A percentile compares a stretch with the other conserved stretches of the same genome.
Evolutionary conservation across 2,888 invertebrate species (phyloP).

Genomic region (Drosophila silvestris): DNA sequence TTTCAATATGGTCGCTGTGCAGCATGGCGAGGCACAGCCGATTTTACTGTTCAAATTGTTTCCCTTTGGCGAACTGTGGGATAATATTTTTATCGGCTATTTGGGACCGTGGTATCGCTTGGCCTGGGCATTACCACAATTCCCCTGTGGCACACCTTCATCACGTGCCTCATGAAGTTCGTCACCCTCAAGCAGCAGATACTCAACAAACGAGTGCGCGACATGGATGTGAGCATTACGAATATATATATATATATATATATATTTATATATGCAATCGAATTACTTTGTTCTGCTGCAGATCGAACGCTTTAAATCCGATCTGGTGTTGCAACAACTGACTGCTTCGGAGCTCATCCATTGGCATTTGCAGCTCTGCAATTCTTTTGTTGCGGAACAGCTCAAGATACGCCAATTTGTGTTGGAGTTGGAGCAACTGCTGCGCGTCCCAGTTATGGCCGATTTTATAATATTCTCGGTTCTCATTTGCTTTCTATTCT

Average conservation of each 20-base stretch:
- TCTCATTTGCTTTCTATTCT: constrained; percentile 79
- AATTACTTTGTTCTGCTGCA: constrained; percentile 1
- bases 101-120: constrained; percentile 68
- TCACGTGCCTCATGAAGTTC: constrained; percentile 77
- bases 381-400: constrained; percentile 67
- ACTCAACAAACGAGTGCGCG: constrained; percentile 61
- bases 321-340: constrained; percentile 2
- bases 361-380: constrained; percentile 66
- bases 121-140: constrained; percentile 66
- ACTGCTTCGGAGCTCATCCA: constrained; percentile 26
- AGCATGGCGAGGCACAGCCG: constrained; percentile 62
- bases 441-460: constrained; percentile 75
- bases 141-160: constrained; percentile 81
- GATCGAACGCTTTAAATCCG: constrained; percentile 37
- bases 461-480: constrained; percentile 81
- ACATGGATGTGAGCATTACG: constrained; percentile 76
- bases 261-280: neutral
- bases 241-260: neutral
- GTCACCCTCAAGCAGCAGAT: constrained; percentile 71
- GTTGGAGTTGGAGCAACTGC: constrained; percentile 60
- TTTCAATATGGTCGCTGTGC: constrained; percentile 69
- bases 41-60: constrained; percentile 73
- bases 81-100: constrained; percentile 71
- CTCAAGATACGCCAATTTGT: constrained; percentile 63
- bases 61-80: constrained; percentile 74